Base-by-base conservation (phyloP, 2,797 vertebrate genomes). In the Eurystomus glaucurus region DNA sequence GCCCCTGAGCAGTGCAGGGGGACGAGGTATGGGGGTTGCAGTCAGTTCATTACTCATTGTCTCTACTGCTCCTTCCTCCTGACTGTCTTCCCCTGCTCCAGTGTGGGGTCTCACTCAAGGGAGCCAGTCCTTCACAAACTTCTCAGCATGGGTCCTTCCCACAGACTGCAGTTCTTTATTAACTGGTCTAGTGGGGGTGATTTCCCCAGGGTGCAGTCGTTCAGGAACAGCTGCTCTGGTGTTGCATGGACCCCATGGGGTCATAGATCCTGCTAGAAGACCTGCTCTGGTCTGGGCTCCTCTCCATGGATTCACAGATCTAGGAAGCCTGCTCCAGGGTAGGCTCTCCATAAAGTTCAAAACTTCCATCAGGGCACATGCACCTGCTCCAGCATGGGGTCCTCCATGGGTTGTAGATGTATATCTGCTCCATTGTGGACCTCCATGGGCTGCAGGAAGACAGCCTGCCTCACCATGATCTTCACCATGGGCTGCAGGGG, bases 1-100 rank as follows among this genome's bases (percentile, higher is more conserved):
- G 7, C 23, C 1, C 11, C 1, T 1, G 0, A 60, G 23, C 11
- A 11, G 7, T 0, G 2, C 45, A 41, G 23, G 9, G 9, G 11
- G 18, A 60, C 7, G 2, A 3, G 64, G 22, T 2, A n/a, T 48
- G 21, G 33, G 26, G 6, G 8, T 21, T n/a, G 18, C 1, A 2
- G 28, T n/a, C 41, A n/a, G 43, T n/a, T 68, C 50, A n/a, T 39
- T 20, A 39, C 1, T 0, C 10, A 3, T 23, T 39, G 22, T 26
- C 7, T 41, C 45, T 51, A 31, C 15, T 22, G 25, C 31, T 60
- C 55, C 54, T 43, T 82, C 45, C 25, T 51, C 25, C 65, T 41
- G 35, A 9, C 19, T 6, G 19, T 41, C 54, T 50, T 69, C 33
- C 41, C 26, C 29, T 50, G 43, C 43, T 50, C 18, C 33, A 48